These are phyloP conservation scores for Gymnocypris eckloni DNA, from an alignment of 2,797 vertebrate species.

Conservation along the genomic window DNA sequence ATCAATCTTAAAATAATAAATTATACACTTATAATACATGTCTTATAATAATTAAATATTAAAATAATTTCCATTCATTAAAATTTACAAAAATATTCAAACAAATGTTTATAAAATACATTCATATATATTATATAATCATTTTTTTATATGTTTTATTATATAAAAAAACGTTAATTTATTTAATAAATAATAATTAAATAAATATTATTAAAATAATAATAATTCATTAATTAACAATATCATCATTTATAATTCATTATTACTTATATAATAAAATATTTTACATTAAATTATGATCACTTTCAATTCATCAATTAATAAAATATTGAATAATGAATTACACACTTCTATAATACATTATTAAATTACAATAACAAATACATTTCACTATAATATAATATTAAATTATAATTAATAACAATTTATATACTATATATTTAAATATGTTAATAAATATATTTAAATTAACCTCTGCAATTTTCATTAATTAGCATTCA, in stretches of 20 bases:
- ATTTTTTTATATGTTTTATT: background rate
- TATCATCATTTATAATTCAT: too few relatives aligned
- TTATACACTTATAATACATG: too few relatives aligned
- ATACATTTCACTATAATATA: background rate
- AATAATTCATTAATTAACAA: background rate
- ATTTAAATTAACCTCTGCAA: too few relatives aligned
- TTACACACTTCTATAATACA: background rate
- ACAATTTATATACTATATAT: background rate
- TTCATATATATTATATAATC: background rate
- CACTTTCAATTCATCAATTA: background rate
- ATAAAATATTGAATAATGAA: background rate
- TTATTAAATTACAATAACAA: background rate
- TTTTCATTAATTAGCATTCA: background rate
- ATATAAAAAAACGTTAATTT: too few relatives aligned
- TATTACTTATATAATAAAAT: background rate
- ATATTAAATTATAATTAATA: background rate
- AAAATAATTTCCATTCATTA: background rate
- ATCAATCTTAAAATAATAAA: too few relatives aligned
- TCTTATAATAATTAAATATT: too few relatives aligned
- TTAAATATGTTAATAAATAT: too few relatives aligned
- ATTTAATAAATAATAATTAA: too few relatives aligned
- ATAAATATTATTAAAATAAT: too few relatives aligned
- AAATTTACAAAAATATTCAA: background rate
- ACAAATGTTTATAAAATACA: too few relatives aligned
- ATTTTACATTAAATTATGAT: background rate